A percentile compares a stretch with the other conserved stretches of the same genome.
phyloP scores from a whole-genome alignment of 2,888 invertebrate species.

The Lampropteryx suffumata region DNA sequence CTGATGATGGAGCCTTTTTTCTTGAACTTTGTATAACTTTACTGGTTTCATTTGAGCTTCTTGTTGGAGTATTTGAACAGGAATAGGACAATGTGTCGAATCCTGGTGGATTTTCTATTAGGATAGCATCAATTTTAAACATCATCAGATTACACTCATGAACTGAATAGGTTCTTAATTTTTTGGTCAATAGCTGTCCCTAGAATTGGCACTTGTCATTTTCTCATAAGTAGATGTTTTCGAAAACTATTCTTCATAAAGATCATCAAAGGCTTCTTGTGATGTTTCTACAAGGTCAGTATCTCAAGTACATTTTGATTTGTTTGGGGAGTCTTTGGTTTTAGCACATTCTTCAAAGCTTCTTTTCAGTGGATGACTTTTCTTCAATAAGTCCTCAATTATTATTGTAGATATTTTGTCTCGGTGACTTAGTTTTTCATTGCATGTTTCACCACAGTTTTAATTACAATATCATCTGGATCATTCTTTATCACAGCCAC shows the following conservation, averaged over 20 bases:
- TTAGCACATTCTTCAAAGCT: not conserved
- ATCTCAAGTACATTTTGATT: not conserved
- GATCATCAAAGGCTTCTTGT: conserved; percentile 2
- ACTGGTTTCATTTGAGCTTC: not conserved
- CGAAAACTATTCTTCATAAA: not conserved
- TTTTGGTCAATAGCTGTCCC: conserved; percentile 13
- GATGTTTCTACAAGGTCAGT: not conserved
- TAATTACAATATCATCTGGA: not conserved
- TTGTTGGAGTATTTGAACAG: not conserved
- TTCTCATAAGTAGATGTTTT: conserved; percentile 3
- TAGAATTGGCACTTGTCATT: conserved; percentile 11
- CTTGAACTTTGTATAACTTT: not conserved
- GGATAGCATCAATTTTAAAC: conserved; percentile 17
- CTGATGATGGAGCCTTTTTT: not conserved
- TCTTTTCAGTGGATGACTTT: not conserved
- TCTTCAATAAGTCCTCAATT: not conserved
- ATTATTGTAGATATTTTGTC: not conserved
- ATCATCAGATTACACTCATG: conserved; percentile 15
- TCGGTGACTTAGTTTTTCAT: not conserved
- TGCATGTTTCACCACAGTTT: conserved; percentile 2
- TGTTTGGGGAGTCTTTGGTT: not conserved
- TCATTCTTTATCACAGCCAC: conserved; percentile 3
- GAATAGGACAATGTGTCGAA: conserved; percentile 4
- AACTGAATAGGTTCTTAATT: conserved; percentile 14
- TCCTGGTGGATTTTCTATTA: conserved; percentile 19